Evolutionary conservation across 2,888 invertebrate species (phyloP), one percentile per base, ranked within the genome.

Genomic region (Drosophila koepferae): DNA sequence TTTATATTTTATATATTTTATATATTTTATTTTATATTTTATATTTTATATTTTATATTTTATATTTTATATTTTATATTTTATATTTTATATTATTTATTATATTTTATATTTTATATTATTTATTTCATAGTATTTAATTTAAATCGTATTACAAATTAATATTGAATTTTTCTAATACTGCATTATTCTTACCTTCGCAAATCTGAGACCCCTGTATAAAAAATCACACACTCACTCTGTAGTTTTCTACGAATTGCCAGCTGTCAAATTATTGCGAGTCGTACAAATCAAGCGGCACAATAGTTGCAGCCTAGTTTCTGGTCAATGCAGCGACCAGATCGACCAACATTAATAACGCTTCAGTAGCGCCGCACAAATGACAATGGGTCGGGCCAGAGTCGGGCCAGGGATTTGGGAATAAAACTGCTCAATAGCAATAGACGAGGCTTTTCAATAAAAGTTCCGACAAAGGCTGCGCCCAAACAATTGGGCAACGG

Each of bases 381-480:
- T 63, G 56, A 67, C 66, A 73, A 70, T 62, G 2, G 54, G 54
- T 10, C 14, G 2, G 20, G 68, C 7, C 12, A 7, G 49, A 7
- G 12, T 6, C 6, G 16, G 40, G 10, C 14, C 8, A 18, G 9
- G 20, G 64, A 63, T 40, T 43, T 34, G 43, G 40, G 59, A 48
- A 41, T 51, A 54, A 49, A 54, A 58, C 28, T 56, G 48, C 34
- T 56, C 41, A 54, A 48, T 51, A 31, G 34, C 66, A 62, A 63
- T 51, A 63, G 43, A 38, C 62, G 55, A 56, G 77, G 80, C 77
- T 77, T 79, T 86, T 72, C 79, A 89, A 89, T 84, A 89, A 85
- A 87, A 89, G 72, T 87, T 81, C 89, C 83, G 83, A 88, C 86
- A 83, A 86, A 88, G 86, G 80, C 55, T 9, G 48, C 74, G 61